Evolutionary conservation across 2,797 vertebrate genomes (phyloP).

Genomic region (Paramormyrops hopkinsi): DNA sequence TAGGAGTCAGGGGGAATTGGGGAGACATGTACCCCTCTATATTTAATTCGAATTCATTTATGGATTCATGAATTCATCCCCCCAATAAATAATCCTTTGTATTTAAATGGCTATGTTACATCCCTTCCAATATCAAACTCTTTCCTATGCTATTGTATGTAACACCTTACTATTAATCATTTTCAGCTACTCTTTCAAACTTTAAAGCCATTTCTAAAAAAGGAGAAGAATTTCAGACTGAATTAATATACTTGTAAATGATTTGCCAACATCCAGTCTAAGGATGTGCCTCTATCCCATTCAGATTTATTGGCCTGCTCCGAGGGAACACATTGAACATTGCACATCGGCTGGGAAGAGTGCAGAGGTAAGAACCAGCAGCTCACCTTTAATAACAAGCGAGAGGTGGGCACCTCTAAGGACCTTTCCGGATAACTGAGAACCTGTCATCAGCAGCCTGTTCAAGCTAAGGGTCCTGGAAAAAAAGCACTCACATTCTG

Average conservation of each 20-base stretch:
- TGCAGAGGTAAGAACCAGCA: slow-evolving; percentile 50
- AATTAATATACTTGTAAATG: neutral
- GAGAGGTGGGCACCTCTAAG: neutral
- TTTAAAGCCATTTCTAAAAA: neutral
- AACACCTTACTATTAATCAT: neutral
- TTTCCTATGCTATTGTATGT: neutral
- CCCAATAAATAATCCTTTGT: neutral
- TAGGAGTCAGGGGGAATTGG: neutral
- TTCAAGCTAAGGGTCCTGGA: neutral
- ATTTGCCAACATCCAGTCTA: neutral
- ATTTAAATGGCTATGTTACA: neutral
- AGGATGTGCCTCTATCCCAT: slow-evolving; percentile 30
- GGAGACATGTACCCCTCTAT: neutral
- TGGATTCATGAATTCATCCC: neutral
- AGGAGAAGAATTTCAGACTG: neutral
- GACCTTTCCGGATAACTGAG: slow-evolving; percentile 11
- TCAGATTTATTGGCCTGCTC: slow-evolving; percentile 76
- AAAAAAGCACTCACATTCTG: slow-evolving; percentile 9
- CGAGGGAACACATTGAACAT: slow-evolving; percentile 61
- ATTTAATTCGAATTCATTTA: neutral
- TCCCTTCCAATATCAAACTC: neutral
- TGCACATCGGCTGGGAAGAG: slow-evolving; percentile 73
- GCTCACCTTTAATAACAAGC: neutral
- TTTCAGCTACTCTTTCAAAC: neutral
- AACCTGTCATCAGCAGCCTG: neutral